phyloP scores from a whole-genome alignment of 2,888 invertebrate genomes.

The Himalopsyche japonica region DNA sequence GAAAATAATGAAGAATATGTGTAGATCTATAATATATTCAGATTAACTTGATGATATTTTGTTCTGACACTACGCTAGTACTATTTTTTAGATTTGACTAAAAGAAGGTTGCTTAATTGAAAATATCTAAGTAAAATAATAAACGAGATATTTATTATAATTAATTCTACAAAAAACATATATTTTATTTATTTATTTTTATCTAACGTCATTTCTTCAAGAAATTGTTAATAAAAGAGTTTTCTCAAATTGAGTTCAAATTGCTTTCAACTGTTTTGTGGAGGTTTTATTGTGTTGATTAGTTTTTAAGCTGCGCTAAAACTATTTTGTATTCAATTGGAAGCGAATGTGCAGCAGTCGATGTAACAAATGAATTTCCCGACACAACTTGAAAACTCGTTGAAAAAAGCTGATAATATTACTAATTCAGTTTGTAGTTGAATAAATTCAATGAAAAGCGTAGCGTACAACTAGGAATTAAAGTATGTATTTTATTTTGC shows the following conservation, averaged over 20 bases:
- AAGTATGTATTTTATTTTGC: neutral
- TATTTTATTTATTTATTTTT: too few relatives aligned
- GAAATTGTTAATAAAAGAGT: neutral
- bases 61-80: too few relatives aligned
- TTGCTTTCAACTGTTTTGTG: slow-evolving; percentile 20
- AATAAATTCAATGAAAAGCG: neutral
- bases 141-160: too few relatives aligned
- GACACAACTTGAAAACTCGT: neutral
- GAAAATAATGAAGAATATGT: too few relatives aligned
- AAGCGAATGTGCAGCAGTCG: neutral
- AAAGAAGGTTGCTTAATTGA: too few relatives aligned
- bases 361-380: neutral
- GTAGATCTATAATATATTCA: too few relatives aligned
- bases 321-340: neutral
- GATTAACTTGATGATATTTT: too few relatives aligned
- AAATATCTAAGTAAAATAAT: too few relatives aligned
- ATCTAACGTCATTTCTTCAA: neutral
- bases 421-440: neutral
- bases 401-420: neutral
- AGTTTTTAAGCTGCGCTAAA: neutral
- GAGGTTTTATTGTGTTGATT: slow-evolving; percentile 13
- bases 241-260: neutral
- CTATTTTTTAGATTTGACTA: too few relatives aligned
- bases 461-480: neutral
- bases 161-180: too few relatives aligned